phyloP scores from a whole-genome alignment of 2,888 invertebrate species.

The Apantesis nais region DNA sequence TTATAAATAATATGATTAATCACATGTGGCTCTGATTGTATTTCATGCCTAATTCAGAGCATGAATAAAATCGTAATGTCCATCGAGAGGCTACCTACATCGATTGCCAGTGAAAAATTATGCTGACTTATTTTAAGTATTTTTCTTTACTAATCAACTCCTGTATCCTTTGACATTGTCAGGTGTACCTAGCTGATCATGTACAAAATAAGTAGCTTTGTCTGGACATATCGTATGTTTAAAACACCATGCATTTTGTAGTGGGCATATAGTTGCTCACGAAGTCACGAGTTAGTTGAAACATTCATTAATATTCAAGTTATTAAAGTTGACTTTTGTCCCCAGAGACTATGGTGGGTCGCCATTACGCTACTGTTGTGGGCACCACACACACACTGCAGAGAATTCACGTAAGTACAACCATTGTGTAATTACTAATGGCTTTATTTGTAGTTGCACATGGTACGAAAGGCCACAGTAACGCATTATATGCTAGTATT shows the following conservation, averaged over 20 bases:
- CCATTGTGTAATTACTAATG: slow-evolving; percentile 10
- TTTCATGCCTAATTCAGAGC: too few species aligned
- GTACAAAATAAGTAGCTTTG: slow-evolving; percentile 5
- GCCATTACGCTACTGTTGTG: slow-evolving; percentile 65
- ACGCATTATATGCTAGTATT: neutral
- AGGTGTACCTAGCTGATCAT: neutral
- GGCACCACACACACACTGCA: slow-evolving; percentile 62
- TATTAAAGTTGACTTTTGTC: slow-evolving; percentile 49
- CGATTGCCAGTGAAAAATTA: too few species aligned
- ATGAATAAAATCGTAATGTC: too few species aligned
- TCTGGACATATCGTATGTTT: slow-evolving; percentile 23
- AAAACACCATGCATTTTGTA: slow-evolving; percentile 24
- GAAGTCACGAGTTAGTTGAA: slow-evolving; percentile 41
- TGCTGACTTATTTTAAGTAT: too few species aligned
- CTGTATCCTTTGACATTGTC: neutral
- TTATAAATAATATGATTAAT: too few species aligned
- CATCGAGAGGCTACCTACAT: too few species aligned
- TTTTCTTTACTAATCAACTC: neutral
- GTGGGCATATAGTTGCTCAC: slow-evolving; percentile 26
- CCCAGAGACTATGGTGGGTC: slow-evolving; percentile 75
- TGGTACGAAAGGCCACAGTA: neutral
- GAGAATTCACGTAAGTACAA: slow-evolving; percentile 76
- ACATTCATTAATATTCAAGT: slow-evolving; percentile 39
- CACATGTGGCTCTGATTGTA: too few species aligned
- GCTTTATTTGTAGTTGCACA: neutral